These are phyloP conservation scores for Quadriops clusia DNA, from an alignment of 2,888 invertebrate species.

Conservation along the genomic window DNA sequence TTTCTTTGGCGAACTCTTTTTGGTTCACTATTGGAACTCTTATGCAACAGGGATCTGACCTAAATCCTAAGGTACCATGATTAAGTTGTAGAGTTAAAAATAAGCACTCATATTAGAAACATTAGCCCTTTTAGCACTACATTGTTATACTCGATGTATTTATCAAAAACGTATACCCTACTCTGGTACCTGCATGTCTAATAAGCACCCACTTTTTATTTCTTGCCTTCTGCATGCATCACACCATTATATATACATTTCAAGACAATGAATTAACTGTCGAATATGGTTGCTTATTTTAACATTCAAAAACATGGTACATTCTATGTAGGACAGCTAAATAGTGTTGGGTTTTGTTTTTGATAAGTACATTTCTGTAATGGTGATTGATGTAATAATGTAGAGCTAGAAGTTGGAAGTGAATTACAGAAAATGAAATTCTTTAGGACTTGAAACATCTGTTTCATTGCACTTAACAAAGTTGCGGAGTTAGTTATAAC, in stretches of 20 bases:
- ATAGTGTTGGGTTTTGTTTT: conserved; percentile 12
- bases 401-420: too few relatives aligned
- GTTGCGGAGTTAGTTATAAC: too few relatives aligned
- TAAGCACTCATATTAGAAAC: conserved; percentile 12
- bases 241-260: too few relatives aligned
- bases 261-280: too few relatives aligned
- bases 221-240: neutral
- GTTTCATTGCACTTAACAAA: too few relatives aligned
- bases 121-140: too few relatives aligned
- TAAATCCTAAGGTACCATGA: conserved; percentile 75
- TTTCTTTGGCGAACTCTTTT: conserved; percentile 85
- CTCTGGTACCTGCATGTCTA: conserved; percentile 8
- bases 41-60: conserved; percentile 84
- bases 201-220: conserved; percentile 7
- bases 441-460: too few relatives aligned
- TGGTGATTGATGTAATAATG: neutral
- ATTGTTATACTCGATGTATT: conserved; percentile 8
- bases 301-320: conserved; percentile 9
- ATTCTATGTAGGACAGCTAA: conserved; percentile 1
- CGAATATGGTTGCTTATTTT: conserved; percentile 5
- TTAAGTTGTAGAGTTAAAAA: too few relatives aligned
- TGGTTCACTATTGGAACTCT: conserved; percentile 96
- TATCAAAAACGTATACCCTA: conserved; percentile 11
- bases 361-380: too few relatives aligned
- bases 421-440: too few relatives aligned